Conservation (phyloP, 2,797 vertebrate species). For the Bradypus variegatus region DNA sequence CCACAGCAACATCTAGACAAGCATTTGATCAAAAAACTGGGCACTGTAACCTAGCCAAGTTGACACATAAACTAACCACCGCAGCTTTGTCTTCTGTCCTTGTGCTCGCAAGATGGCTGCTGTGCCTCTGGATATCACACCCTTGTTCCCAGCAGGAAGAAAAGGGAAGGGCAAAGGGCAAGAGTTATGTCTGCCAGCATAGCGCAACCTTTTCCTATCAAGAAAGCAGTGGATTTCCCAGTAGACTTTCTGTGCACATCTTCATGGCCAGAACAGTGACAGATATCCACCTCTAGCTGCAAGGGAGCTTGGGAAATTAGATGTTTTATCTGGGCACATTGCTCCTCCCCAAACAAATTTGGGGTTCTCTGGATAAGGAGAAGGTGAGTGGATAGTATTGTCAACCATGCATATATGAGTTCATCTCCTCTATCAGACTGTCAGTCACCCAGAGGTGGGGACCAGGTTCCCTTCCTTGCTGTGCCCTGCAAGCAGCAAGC, state of each 20-base stretch:
- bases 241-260: too few relatives aligned
- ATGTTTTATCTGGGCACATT: neutral
- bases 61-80: too few relatives aligned
- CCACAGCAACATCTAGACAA: too few relatives aligned
- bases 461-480: neutral
- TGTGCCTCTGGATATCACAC: neutral
- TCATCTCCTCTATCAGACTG: neutral
- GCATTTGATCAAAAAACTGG: too few relatives aligned
- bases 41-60: too few relatives aligned
- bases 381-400: too few relatives aligned
- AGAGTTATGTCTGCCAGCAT: neutral
- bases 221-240: neutral
- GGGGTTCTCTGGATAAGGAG: neutral
- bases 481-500: neutral
- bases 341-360: neutral
- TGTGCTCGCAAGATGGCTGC: neutral
- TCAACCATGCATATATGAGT: accelerated
- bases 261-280: neutral
- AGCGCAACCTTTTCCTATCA: neutral
- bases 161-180: neutral
- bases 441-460: neutral
- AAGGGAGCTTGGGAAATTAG: neutral
- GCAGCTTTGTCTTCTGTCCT: neutral
- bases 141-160: neutral
- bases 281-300: accelerated